Evolutionary conservation across 2,888 invertebrate species (phyloP), one percentile per base, ranked within the genome.

Genomic region (Apoda limacodes): DNA sequence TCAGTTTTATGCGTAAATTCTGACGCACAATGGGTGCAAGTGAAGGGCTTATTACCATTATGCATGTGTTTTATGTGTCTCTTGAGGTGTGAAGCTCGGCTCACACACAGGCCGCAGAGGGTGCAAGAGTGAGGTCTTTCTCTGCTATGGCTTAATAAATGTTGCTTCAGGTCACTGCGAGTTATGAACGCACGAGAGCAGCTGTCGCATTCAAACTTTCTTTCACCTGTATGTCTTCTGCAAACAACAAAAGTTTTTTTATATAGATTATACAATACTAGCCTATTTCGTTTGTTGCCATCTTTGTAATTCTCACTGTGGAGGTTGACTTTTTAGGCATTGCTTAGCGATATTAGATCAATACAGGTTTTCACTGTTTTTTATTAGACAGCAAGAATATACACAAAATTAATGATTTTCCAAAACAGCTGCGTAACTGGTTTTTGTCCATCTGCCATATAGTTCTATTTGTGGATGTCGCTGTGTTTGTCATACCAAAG

Each of bases 201-300:
- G 0, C 55, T 60, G 14, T 61, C 59, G 15, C 82, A 82, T 35
- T 69, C 71, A 29, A 64, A 78, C 21, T 74, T 78, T 38, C 71
- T 78, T 40, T 82, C 81, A 1, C 81, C 82, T 0, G 81, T 82
- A 37, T 82, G 82, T 22, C 65, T 54, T 33, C 82, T 82, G 59
- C 11, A 64, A 68, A 22, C 29, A 35, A 35, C 9, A 21, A 32
- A 12, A 15, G 22, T n/a, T 17, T 9, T 17, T 6, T n/a, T n/a
- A n/a, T n/a, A n/a, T n/a, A n/a, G n/a, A n/a, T n/a, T n/a, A n/a
- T n/a, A n/a, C n/a, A n/a, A n/a, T n/a, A n/a, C n/a, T n/a, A n/a
- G n/a, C n/a, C n/a, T n/a, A n/a, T n/a, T n/a, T n/a, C n/a, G n/a
- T n/a, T n/a, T n/a, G n/a, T n/a, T n/a, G n/a, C n/a, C n/a, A n/a